A percentile compares a stretch with the other conserved stretches of the same genome.
phyloP scores from a whole-genome alignment of 2,797 vertebrate species.

The Aythya fuligula region DNA sequence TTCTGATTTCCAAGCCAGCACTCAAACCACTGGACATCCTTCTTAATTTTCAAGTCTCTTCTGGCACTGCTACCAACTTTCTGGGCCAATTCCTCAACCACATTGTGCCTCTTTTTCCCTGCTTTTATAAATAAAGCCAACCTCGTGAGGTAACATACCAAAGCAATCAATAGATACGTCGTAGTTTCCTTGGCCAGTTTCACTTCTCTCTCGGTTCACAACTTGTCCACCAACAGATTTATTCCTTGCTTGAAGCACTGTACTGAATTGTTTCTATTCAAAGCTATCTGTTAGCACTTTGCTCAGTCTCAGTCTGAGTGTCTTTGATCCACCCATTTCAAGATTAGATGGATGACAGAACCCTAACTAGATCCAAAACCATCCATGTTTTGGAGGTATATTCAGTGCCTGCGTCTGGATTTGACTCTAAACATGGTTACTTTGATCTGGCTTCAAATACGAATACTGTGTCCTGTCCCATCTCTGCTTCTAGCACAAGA shows the following conservation, averaged over 20 bases:
- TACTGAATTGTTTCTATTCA: conserved; percentile 13
- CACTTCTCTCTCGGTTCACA: conserved; percentile 11
- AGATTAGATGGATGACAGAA: conserved; percentile 63
- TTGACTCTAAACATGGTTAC: background rate
- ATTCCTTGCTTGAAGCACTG: conserved; percentile 28
- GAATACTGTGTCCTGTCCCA: background rate
- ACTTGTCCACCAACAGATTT: conserved; percentile 12
- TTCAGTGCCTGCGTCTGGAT: conserved; percentile 10
- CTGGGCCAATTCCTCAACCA: background rate
- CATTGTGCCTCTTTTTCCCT: background rate
- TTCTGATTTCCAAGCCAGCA: background rate
- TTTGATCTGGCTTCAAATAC: conserved; percentile 27
- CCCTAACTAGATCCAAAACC: conserved; percentile 24
- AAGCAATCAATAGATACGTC: background rate
- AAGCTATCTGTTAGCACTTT: conserved; percentile 52
- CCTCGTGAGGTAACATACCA: background rate
- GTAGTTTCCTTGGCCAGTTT: conserved; percentile 3
- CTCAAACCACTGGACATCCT: conserved; percentile 42
- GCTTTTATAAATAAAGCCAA: background rate
- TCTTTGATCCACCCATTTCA: conserved; percentile 65
- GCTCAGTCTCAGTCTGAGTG: conserved; percentile 31
- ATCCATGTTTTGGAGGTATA: conserved; percentile 40
- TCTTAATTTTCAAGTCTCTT: conserved; percentile 57
- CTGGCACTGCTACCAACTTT: background rate
- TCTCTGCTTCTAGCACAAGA: background rate